A percentile compares a stretch with the other conserved stretches of the same genome.
Conservation (phyloP, 2,797 vertebrate genomes). For the Columba guinea region DNA sequence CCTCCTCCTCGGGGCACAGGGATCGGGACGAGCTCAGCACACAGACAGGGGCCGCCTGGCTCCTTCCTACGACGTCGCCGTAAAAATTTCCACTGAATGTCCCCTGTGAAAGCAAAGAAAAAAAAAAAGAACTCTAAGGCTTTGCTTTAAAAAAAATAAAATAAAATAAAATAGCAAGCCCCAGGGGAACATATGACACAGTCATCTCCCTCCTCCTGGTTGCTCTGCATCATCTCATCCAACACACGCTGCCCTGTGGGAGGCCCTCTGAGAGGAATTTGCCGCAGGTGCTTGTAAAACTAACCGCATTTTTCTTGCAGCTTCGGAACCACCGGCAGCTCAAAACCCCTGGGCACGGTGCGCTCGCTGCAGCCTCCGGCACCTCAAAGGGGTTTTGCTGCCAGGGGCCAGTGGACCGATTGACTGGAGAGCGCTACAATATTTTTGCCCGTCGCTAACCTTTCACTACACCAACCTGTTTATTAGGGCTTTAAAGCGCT, state of each 20-base stretch:
- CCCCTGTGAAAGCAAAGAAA: not conserved
- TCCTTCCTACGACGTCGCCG: not conserved
- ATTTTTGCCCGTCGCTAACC: not conserved
- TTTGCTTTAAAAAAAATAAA: no score
- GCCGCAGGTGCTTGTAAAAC: slow-evolving; percentile 37
- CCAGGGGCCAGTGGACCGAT: not conserved
- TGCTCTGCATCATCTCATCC: not conserved
- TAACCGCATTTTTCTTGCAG: not conserved
- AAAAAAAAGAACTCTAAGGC: not conserved
- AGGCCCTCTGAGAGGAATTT: slow-evolving; percentile 40
- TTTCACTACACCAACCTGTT: not conserved
- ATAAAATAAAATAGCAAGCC: not conserved
- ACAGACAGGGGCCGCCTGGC: not conserved
- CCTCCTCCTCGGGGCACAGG: not conserved
- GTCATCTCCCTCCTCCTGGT: slow-evolving; percentile 1
- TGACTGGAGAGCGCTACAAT: rapidly evolving
- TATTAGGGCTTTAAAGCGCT: not conserved
- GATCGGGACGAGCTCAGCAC: not conserved
- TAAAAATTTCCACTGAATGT: slow-evolving; percentile 33
- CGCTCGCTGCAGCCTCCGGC: not conserved
- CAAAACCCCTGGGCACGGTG: rapidly evolving
- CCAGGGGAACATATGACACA: slow-evolving; percentile 55
- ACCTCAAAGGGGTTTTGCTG: not conserved
- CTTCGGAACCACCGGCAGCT: not conserved
- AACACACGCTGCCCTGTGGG: not conserved